phyloP scores from a whole-genome alignment of 2,797 vertebrate species.

The Tinamus major region DNA sequence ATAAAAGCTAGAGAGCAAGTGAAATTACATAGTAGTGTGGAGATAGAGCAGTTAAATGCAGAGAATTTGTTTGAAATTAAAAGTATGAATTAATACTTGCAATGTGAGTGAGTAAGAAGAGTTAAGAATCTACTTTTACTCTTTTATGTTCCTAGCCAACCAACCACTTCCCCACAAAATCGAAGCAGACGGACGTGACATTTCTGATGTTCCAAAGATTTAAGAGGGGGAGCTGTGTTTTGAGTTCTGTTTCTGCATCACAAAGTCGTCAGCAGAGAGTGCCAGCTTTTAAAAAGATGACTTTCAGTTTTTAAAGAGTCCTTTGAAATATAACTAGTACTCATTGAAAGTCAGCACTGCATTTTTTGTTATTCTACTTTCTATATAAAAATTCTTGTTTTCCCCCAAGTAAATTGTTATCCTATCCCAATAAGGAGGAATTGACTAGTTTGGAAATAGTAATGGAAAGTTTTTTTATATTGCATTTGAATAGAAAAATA shows the following conservation, averaged over 20 bases:
- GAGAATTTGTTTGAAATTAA: conserved; percentile 35
- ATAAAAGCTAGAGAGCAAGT: neutral
- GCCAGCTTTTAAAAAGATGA: neutral
- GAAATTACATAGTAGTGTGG: neutral
- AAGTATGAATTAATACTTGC: conserved; percentile 43
- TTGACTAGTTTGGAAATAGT: neutral
- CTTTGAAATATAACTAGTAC: neutral
- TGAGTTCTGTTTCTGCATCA: neutral
- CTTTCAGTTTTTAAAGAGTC: neutral
- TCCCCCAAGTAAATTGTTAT: neutral
- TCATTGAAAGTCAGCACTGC: neutral
- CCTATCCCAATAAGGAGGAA: neutral
- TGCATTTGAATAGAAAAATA: neutral
- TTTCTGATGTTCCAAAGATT: neutral
- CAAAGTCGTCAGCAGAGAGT: neutral
- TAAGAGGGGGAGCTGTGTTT: conserved; percentile 3
- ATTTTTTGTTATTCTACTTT: neutral
- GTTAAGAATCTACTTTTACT: conserved; percentile 22
- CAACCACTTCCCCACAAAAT: neutral
- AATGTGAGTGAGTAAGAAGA: neutral
- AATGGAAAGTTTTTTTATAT: neutral
- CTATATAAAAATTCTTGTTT: neutral
- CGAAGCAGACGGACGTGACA: neutral
- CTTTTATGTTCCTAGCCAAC: conserved; percentile 11
- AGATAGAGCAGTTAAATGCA: conserved; percentile 29